A percentile compares a stretch with the other conserved stretches of the same genome.
Conservation (phyloP, 2,113 vertebrate species). For the Nothocercus nigrocapillus region DNA sequence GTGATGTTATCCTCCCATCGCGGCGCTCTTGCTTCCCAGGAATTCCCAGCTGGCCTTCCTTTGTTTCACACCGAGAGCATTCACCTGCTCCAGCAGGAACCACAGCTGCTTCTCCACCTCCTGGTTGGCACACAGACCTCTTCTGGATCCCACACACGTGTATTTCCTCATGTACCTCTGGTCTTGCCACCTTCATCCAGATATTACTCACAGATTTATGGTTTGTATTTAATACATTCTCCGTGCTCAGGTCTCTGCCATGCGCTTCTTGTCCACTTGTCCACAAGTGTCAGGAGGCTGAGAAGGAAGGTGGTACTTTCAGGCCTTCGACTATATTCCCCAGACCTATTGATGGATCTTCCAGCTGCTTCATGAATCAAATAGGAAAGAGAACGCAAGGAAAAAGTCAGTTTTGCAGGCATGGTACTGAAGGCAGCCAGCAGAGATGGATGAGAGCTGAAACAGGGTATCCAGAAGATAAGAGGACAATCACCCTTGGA, state of each 20-base stretch:
- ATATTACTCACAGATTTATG: too few relatives aligned
- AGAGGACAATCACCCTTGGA: not conserved
- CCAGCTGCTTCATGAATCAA: not conserved
- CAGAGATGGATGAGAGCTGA: not conserved
- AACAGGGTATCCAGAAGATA: not conserved
- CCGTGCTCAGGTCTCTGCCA: not conserved
- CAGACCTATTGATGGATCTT: not conserved
- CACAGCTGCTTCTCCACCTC: not conserved
- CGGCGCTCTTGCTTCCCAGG: not conserved
- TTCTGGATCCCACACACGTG: not conserved
- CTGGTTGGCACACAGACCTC: fast-evolving
- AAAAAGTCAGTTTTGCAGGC: not conserved
- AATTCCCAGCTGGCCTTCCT: not conserved
- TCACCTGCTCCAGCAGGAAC: not conserved
- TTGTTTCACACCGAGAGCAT: not conserved
- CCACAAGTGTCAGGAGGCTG: not conserved
- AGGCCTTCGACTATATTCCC: too few relatives aligned
- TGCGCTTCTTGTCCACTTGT: too few relatives aligned
- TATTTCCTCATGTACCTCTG: not conserved
- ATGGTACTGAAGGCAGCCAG: not conserved
- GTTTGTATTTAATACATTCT: not conserved
- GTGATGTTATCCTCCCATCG: not conserved
- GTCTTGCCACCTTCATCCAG: fast-evolving
- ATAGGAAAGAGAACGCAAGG: not conserved
- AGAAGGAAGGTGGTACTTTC: not conserved